Conservation (phyloP, 1,140 invertebrate species). For the Eupristina koningsbergeri region DNA sequence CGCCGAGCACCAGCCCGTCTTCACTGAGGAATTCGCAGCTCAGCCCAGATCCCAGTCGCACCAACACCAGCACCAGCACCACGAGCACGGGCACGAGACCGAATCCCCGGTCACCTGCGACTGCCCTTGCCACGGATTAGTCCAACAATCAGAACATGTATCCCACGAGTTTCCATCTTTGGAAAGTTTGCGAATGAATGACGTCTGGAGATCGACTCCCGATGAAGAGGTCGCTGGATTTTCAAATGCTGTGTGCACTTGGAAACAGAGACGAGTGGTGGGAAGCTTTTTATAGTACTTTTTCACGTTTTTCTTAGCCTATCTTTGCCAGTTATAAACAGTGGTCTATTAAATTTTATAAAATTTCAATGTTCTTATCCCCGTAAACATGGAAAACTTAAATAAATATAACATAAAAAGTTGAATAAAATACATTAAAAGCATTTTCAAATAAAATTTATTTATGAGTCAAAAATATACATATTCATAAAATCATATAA, state of each 20-base stretch:
- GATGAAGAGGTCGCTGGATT: neutral
- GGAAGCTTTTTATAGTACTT: neutral
- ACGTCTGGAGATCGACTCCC: neutral
- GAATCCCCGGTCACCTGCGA: slow-evolving; percentile 53
- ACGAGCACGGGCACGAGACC: neutral
- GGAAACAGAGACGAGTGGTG: neutral
- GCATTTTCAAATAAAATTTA: too few relatives aligned
- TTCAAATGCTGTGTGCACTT: neutral
- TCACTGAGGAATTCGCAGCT: neutral
- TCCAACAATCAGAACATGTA: neutral
- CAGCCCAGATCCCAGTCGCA: neutral
- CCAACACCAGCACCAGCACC: neutral
- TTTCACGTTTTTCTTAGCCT: neutral
- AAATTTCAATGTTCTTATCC: neutral
- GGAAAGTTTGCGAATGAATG: slow-evolving; percentile 20
- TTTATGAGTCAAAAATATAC: too few relatives aligned
- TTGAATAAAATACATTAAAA: too few relatives aligned
- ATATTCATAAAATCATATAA: too few relatives aligned
- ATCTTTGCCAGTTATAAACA: neutral
- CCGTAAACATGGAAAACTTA: too few relatives aligned
- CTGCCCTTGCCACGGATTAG: slow-evolving; percentile 58
- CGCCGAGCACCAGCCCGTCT: slow-evolving; percentile 2
- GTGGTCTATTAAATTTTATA: neutral
- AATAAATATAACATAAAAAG: too few relatives aligned
- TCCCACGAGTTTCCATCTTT: neutral